Conservation (phyloP, 2,797 vertebrate species). For the Anomalospiza imberbis region DNA sequence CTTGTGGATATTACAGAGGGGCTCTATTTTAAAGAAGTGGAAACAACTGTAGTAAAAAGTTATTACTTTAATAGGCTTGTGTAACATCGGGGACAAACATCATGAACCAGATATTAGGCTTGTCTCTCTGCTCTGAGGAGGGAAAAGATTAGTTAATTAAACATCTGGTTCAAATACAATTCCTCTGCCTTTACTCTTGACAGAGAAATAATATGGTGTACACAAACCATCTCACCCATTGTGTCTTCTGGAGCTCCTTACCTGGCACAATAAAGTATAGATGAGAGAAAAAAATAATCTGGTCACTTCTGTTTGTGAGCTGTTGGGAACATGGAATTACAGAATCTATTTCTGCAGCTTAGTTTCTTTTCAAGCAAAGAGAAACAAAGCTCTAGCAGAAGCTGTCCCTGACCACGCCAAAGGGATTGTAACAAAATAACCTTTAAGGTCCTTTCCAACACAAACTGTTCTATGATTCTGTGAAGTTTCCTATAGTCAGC, state of each 20-base stretch:
- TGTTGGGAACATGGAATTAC: background rate
- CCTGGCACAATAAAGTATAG: background rate
- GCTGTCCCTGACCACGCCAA: background rate
- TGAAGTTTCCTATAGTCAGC: background rate
- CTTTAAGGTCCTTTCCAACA: background rate
- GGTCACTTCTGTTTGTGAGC: background rate
- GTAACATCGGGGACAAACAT: background rate
- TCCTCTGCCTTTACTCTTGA: background rate
- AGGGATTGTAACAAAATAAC: accelerated
- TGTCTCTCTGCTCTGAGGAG: background rate
- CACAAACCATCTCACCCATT: background rate
- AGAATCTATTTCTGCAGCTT: background rate
- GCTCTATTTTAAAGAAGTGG: background rate
- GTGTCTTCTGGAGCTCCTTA: background rate
- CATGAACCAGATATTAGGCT: background rate
- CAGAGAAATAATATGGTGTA: background rate
- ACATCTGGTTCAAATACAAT: background rate
- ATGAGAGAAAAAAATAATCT: background rate
- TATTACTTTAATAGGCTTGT: background rate
- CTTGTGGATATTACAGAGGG: background rate
- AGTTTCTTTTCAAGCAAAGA: background rate
- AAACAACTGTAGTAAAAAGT: background rate
- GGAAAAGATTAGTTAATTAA: background rate
- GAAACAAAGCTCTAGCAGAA: background rate
- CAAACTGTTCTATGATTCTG: background rate